Base-by-base conservation (phyloP, 2,888 invertebrate genomes). In the Trypoxylon attenuatum region DNA sequence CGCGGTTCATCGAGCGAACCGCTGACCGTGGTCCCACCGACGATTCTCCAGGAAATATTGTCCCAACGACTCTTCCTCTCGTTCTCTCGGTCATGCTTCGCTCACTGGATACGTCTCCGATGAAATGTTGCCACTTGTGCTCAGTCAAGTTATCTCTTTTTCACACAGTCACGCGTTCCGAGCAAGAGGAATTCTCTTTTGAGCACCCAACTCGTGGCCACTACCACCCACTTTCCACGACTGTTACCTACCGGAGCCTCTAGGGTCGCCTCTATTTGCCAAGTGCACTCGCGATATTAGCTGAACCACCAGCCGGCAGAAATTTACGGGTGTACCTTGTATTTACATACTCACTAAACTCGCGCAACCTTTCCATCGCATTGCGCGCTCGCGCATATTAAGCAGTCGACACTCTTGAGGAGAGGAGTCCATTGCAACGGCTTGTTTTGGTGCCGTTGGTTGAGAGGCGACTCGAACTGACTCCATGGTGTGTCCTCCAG, bases 401-500 rank as follows among this genome's bases (percentile, higher is more conserved):
- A 58, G 29, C 45, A 56, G 43, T 33, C 45, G 49, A 60, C 63
- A 49, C 33, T 25, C 25, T 53, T 19, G 15, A 15, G 23, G 33
- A 33, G 13, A 33, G 33, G n/a, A 13, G 10, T 33, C 33, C 33
- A n/a, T n/a, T n/a, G n/a, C n/a, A n/a, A n/a, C n/a, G n/a, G n/a
- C n/a, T 15, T 27, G 27, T 38, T 29, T 16, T 25, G 47, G 51
- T 41, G 56, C 23, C 61, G n/a, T n/a, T n/a, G 56, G 67, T 54
- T 58, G 41, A 49, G 49, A 46, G 56, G 50, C 70, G 39, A 41
- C 41, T 33, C 33, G 50, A 43, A 51, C 33, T 8, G 49, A 47
- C 53, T 22, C 52, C 23, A 52, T 43, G 43, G 68, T 62, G 54
- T 78, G 78, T 77, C 73, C 68, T 77, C 75, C 77, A 65, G 63